These are phyloP conservation scores for Brachionus asplanchnoidis DNA, from an alignment of 1,140 invertebrate species.

Conservation along the genomic window DNA sequence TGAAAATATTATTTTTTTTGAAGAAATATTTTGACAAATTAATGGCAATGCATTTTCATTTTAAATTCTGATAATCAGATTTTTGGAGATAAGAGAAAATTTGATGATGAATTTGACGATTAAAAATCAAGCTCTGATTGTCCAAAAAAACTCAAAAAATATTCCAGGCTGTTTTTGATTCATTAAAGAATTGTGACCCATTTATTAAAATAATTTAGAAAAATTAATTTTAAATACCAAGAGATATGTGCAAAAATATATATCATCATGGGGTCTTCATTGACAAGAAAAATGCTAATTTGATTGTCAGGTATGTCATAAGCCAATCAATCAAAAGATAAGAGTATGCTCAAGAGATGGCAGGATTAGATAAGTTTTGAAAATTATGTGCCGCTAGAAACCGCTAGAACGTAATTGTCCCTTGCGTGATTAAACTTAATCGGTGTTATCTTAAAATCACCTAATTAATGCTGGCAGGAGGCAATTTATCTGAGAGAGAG, in stretches of 20 bases:
- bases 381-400: background rate
- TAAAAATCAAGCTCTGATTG: too few species aligned
- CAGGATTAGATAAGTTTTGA: background rate
- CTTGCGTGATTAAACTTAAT: slow-evolving; percentile 8
- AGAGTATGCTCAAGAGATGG: slow-evolving; percentile 9
- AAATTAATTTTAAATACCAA: background rate
- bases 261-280: background rate
- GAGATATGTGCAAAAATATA: background rate
- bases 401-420: background rate
- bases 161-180: background rate
- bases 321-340: slow-evolving; percentile 1
- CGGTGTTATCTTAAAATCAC: background rate
- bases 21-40: too few species aligned
- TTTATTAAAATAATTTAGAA: background rate
- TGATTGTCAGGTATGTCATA: background rate
- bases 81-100: too few species aligned
- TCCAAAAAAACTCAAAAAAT: background rate
- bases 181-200: background rate
- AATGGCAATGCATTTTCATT: too few species aligned
- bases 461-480: slow-evolving; percentile 13
- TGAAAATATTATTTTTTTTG: too few species aligned
- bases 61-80: too few species aligned
- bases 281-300: background rate
- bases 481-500: background rate
- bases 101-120: too few species aligned